Base-by-base conservation (phyloP, 2,113 vertebrate genomes). In the Dasyurus viverrinus region DNA sequence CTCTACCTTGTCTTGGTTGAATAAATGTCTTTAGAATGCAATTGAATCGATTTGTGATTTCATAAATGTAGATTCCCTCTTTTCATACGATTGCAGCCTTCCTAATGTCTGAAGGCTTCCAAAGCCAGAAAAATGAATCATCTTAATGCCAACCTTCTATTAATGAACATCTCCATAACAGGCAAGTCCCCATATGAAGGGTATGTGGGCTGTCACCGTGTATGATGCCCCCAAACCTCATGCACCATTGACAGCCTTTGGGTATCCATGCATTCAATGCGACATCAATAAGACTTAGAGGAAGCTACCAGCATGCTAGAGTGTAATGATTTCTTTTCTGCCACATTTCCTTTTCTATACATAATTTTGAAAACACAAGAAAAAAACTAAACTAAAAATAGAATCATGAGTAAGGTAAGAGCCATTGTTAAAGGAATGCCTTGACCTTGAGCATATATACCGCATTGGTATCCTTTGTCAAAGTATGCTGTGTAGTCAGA, bases 281-380 rank as follows among this genome's bases (percentile, higher is more conserved):
- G 16, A 11, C n/a, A 42, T 84, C 68, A 22, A 22, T 84, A 42
- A 8, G 68, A 84, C 68, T 84, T 23, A 84, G 68, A 84, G 36
- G 68, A 84, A 23, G 68, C 68, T 93, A 89, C 48, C 52, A 92
- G 93, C 42, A 54, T 94, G 47, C 54, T 90, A 93, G 0, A 11
- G 46, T 48, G 26, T 89, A 84, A 89, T 54, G 27, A 54, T 96
- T 94, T 94, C 92, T 95, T 42, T 94, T 55, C 89, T 94, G 10
- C n/a, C 14, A 36, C 89, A 93, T 94, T 96, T 96, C 76, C 90
- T 96, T 94, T 93, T n/a, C 84, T 89, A 91, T 14, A 48, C 60
- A 50, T 90, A 76, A 91, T 92, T 97, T 94, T 96, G 30, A 94
- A 97, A 94, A 92, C 52, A 92, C 92, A 54, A 94, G 93, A 96